Conservation (phyloP, 2,113 vertebrate species). For the Etheostoma spectabile region DNA sequence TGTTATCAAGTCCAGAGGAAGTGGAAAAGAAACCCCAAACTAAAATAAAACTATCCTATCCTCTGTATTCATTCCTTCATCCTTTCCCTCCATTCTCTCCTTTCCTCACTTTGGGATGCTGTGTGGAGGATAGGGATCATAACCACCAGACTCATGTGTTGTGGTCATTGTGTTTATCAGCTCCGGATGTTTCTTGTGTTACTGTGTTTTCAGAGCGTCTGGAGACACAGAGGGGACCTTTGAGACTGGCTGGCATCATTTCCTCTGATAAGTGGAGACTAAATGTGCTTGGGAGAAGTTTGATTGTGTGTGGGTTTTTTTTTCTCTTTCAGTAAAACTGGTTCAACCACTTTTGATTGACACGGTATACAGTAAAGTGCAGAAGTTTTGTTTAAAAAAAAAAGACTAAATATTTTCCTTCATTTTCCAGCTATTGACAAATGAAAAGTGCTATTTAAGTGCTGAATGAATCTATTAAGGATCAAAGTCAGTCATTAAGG, state of each 20-base stretch:
- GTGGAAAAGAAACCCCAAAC: conserved; percentile 40
- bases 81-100: conserved; percentile 46
- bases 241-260: conserved; percentile 51
- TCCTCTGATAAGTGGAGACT: conserved; percentile 60
- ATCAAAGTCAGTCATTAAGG: neutral
- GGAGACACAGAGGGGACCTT: conserved; percentile 55
- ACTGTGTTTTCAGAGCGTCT: conserved; percentile 32
- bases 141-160: conserved; percentile 48
- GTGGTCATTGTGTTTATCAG: conserved; percentile 56
- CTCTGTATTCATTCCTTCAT: conserved; percentile 1
- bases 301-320: conserved; percentile 1
- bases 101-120: conserved; percentile 49
- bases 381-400: neutral
- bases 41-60: conserved; percentile 39
- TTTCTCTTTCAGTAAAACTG: conserved; percentile 1
- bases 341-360: conserved; percentile 9
- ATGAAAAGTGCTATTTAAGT: neutral
- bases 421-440: neutral
- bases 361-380: neutral
- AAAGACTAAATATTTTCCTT: neutral
- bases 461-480: neutral
- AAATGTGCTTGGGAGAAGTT: conserved; percentile 20
- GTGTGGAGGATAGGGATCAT: conserved; percentile 56
- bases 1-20: conserved; percentile 40
- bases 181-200: conserved; percentile 67